phyloP scores from a whole-genome alignment of 1,140 invertebrate species.

The Drosophila ohnishii region DNA sequence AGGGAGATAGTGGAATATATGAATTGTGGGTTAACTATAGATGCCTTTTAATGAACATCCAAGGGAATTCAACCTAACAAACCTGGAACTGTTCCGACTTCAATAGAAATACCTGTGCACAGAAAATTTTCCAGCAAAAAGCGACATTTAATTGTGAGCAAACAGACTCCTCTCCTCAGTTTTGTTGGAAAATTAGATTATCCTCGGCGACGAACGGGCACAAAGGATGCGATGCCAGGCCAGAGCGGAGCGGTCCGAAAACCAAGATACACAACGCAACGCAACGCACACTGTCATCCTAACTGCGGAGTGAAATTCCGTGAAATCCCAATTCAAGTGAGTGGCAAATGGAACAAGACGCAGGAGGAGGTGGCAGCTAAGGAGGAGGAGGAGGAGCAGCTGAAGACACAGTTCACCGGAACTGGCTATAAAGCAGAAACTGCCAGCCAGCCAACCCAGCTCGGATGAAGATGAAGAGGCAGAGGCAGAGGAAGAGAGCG shows the following conservation, averaged over 20 bases:
- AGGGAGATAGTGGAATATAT: too few relatives aligned
- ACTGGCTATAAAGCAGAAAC: slow-evolving; percentile 76
- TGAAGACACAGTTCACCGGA: slow-evolving; percentile 79
- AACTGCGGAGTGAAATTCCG: slow-evolving; percentile 75
- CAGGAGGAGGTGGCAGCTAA: slow-evolving; percentile 4
- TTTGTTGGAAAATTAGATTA: slow-evolving; percentile 79
- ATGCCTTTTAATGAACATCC: neutral
- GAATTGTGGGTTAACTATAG: neutral
- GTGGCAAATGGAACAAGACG: slow-evolving; percentile 50
- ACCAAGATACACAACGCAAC: slow-evolving; percentile 33
- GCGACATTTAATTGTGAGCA: slow-evolving; percentile 28
- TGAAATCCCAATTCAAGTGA: slow-evolving; percentile 80
- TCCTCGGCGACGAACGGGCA: slow-evolving; percentile 47
- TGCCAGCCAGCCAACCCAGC: slow-evolving; percentile 36
- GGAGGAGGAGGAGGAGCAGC: slow-evolving; percentile 49
- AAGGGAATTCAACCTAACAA: neutral
- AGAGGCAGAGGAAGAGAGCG: slow-evolving; percentile 16
- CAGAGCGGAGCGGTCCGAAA: slow-evolving; percentile 14
- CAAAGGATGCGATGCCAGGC: slow-evolving; percentile 40
- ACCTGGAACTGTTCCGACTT: slow-evolving; percentile 24
- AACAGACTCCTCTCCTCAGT: slow-evolving; percentile 30
- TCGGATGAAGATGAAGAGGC: slow-evolving; percentile 21
- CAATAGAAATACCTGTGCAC: slow-evolving; percentile 61
- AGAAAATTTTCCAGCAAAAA: slow-evolving; percentile 43
- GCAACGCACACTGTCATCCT: slow-evolving; percentile 65